phyloP scores from a whole-genome alignment of 2,888 invertebrate genomes.

The Limnephilus lunatus region DNA sequence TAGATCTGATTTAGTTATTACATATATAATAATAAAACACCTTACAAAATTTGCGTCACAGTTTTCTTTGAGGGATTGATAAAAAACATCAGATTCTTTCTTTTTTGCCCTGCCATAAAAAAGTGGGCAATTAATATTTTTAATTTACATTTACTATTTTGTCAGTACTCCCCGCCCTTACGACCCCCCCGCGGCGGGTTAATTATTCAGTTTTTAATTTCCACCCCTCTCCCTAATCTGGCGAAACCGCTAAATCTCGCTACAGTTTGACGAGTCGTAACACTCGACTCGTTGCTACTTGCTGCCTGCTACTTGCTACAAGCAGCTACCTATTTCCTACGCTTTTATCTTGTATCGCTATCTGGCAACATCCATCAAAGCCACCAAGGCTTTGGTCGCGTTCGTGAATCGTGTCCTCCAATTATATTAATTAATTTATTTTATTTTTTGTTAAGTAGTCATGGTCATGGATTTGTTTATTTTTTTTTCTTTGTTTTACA shows the following conservation, averaged over 20 bases:
- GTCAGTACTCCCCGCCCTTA: constrained; percentile 15
- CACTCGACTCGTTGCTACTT: neutral
- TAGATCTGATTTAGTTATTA: too few species aligned
- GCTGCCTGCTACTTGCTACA: neutral
- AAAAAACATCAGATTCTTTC: neutral
- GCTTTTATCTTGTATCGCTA: neutral
- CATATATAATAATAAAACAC: too few species aligned
- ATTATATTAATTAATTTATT: too few species aligned
- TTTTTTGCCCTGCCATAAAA: neutral
- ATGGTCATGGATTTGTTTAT: too few species aligned
- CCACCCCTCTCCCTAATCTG: constrained; percentile 21
- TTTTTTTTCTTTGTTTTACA: too few species aligned
- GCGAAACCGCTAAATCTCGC: constrained; percentile 35
- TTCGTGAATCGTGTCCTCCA: too few species aligned
- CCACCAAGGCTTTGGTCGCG: neutral
- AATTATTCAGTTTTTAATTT: constrained; percentile 79
- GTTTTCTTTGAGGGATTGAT: neutral
- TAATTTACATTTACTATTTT: neutral
- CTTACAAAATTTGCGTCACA: neutral
- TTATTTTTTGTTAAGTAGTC: too few species aligned
- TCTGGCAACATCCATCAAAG: neutral
- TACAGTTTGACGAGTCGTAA: constrained; percentile 36
- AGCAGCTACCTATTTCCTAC: neutral
- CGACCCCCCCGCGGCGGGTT: constrained; percentile 68
- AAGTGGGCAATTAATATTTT: neutral